Evolutionary conservation across 2,888 invertebrate genomes (phyloP).

Genomic region (Xiphydria camelus): DNA sequence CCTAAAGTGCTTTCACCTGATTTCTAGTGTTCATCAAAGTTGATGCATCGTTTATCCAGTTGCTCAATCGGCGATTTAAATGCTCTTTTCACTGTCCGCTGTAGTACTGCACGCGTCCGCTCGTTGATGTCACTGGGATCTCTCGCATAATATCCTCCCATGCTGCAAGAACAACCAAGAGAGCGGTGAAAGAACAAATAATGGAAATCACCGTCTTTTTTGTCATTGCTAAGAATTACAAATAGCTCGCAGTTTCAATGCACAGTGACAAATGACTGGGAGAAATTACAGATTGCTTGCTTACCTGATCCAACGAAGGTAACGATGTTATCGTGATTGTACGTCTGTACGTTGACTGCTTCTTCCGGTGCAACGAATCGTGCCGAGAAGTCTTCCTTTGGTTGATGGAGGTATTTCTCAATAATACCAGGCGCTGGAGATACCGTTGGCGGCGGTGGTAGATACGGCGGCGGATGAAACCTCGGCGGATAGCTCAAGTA

Average conservation of each 20-base stretch:
- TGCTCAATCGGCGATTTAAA: constrained; percentile 12
- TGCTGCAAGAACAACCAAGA: constrained; percentile 61
- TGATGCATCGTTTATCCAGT: constrained; percentile 8
- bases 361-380: constrained; percentile 57
- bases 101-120: constrained; percentile 64
- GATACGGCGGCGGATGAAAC: constrained; percentile 35
- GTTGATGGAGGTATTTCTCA: constrained; percentile 46
- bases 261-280: constrained; percentile 1
- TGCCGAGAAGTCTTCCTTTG: constrained; percentile 58
- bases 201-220: constrained; percentile 4
- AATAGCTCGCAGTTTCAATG: background rate
- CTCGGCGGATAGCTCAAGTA: constrained; percentile 42
- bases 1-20: too few species aligned
- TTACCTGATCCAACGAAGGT: constrained; percentile 67
- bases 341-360: constrained; percentile 54
- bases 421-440: constrained; percentile 35
- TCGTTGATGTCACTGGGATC: constrained; percentile 53
- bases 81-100: constrained; percentile 59
- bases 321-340: constrained; percentile 67
- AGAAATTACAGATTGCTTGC: constrained; percentile 41
- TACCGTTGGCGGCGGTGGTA: constrained; percentile 32
- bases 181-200: constrained; percentile 16
- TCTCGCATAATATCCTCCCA: constrained; percentile 72
- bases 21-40: background rate
- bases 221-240: background rate